A percentile compares a stretch with the other conserved stretches of the same genome.
Conservation (phyloP, 2,113 vertebrate genomes). For the Danio rerio region DNA sequence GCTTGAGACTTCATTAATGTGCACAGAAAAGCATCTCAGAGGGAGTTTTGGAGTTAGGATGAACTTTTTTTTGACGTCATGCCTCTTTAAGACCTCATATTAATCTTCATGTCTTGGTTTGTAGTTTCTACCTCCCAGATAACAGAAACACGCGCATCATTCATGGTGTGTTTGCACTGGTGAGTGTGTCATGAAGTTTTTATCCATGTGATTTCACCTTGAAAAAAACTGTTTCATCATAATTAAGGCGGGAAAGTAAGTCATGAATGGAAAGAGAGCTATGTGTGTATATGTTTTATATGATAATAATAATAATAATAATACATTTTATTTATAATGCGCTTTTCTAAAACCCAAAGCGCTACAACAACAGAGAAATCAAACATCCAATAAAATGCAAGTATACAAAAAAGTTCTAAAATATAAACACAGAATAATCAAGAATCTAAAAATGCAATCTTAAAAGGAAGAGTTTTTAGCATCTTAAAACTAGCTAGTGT, state of each 20-base stretch:
- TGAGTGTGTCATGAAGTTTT: neutral
- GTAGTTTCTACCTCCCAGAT: neutral
- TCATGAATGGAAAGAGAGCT: neutral
- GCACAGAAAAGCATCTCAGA: neutral
- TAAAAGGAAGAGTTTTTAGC: too few species aligned
- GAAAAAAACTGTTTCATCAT: neutral
- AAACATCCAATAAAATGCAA: too few species aligned
- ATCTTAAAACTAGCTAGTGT: too few species aligned
- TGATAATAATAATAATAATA: too few species aligned
- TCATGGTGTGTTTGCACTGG: neutral
- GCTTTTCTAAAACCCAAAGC: too few species aligned
- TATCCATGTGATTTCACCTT: neutral
- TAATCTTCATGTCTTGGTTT: neutral
- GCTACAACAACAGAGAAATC: too few species aligned
- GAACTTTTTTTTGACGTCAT: neutral
- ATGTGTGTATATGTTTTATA: too few species aligned
- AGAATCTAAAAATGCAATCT: too few species aligned
- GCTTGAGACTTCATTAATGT: neutral
- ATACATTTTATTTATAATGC: too few species aligned
- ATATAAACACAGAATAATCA: too few species aligned
- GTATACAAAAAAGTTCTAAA: too few species aligned
- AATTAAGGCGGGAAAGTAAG: neutral
- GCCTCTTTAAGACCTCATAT: neutral
- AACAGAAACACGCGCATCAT: neutral
- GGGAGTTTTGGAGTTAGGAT: constrained; percentile 3